Evolutionary conservation across 1,140 invertebrate genomes (phyloP).

Genomic region (Eumeta japonica): DNA sequence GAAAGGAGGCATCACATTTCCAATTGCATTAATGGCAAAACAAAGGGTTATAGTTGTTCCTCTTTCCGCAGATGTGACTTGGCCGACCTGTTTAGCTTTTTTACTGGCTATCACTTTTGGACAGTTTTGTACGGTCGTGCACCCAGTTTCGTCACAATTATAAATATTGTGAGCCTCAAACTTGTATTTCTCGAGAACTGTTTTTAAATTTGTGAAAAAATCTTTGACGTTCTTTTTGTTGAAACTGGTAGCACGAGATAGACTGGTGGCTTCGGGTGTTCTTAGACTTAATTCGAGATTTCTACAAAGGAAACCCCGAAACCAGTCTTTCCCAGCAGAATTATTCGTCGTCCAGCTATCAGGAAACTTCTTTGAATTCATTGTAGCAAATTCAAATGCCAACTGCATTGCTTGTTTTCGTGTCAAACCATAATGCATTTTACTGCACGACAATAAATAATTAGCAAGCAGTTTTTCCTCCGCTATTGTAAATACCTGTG

Average conservation of each 20-base stretch:
- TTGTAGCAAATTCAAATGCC: conserved; percentile 13
- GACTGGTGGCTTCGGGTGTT: conserved; percentile 24
- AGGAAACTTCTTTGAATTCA: conserved; percentile 10
- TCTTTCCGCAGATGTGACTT: conserved; percentile 41
- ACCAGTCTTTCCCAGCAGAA: conserved; percentile 23
- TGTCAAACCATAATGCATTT: conserved; percentile 15
- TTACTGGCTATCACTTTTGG: conserved; percentile 22
- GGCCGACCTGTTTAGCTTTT: conserved; percentile 46
- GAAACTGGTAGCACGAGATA: conserved; percentile 27
- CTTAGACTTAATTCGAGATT: conserved; percentile 21
- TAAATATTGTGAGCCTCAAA: conserved; percentile 17
- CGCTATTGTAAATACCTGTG: conserved; percentile 13
- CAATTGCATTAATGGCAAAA: conserved; percentile 32
- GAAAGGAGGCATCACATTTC: too few species aligned
- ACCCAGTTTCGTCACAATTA: conserved; percentile 39
- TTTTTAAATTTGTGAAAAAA: conserved; percentile 15
- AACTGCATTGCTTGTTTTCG: conserved; percentile 13
- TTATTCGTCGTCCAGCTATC: too few species aligned
- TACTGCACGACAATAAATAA: conserved; percentile 10
- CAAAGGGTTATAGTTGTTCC: conserved; percentile 42
- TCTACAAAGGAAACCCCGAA: conserved; percentile 21
- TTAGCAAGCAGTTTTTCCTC: conserved; percentile 15
- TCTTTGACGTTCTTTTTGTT: conserved; percentile 23
- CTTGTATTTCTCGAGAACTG: too few species aligned
- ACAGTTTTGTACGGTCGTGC: conserved; percentile 20